phyloP scores from a whole-genome alignment of 1,140 invertebrate species.

The Drosophila kepulauana region DNA sequence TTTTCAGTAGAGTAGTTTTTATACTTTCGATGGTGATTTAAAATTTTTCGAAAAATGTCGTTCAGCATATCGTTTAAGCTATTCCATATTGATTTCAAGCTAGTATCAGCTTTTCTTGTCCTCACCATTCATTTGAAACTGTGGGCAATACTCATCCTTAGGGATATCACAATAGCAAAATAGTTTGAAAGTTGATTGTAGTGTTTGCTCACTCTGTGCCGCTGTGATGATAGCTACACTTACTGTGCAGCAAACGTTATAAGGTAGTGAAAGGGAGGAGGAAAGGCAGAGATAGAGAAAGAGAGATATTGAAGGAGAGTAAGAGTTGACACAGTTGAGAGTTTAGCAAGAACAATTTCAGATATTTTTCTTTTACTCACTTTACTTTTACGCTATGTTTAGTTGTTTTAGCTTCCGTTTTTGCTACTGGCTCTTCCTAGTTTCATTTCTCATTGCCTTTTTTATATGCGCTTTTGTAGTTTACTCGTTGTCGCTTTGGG shows the following conservation, averaged over 20 bases:
- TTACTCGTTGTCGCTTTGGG: conserved; percentile 12
- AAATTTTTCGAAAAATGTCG: too few species aligned
- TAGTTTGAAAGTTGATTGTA: conserved; percentile 37
- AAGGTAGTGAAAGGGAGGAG: neutral
- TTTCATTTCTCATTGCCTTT: conserved; percentile 46
- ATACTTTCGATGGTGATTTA: too few species aligned
- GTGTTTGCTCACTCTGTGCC: conserved; percentile 17
- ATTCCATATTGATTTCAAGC: neutral
- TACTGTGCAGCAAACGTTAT: neutral
- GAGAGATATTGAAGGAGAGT: conserved; percentile 1
- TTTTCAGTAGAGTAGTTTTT: too few species aligned
- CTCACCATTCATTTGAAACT: neutral
- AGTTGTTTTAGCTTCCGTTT: conserved; percentile 72
- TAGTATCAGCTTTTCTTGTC: neutral
- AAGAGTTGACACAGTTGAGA: conserved; percentile 31
- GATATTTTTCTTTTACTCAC: conserved; percentile 64
- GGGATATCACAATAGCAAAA: conserved; percentile 16
- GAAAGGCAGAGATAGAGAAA: neutral
- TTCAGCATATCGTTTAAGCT: too few species aligned
- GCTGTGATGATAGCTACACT: conserved; percentile 2
- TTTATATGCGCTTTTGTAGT: conserved; percentile 64
- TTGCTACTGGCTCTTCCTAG: conserved; percentile 42
- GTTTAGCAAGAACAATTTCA: conserved; percentile 38
- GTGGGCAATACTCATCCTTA: neutral
- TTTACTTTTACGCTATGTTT: conserved; percentile 72